phyloP scores from a whole-genome alignment of 2,797 vertebrate species.

The Tenualosa ilisha region DNA sequence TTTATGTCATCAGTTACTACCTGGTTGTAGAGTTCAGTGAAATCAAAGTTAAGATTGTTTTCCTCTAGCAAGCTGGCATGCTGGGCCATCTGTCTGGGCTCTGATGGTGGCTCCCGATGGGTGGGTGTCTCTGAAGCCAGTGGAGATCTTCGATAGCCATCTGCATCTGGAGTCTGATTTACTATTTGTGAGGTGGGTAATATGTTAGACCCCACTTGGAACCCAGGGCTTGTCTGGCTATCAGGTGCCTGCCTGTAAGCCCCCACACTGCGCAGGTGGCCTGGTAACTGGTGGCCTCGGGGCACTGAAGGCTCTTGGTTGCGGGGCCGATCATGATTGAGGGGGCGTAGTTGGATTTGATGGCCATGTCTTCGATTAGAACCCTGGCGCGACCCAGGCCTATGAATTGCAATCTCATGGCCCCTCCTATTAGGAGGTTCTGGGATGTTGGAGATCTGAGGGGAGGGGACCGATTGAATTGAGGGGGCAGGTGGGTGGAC shows the following conservation, averaged over 20 bases:
- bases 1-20: too few relatives aligned
- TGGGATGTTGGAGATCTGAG: neutral
- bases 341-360: slow-evolving; percentile 55
- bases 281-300: slow-evolving; percentile 68
- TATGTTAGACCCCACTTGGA: slow-evolving; percentile 44
- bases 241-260: slow-evolving; percentile 59
- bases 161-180: slow-evolving; percentile 47
- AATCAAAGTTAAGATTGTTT: slow-evolving; percentile 70
- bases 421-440: slow-evolving; percentile 57
- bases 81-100: slow-evolving; percentile 41
- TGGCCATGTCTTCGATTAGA: slow-evolving; percentile 52
- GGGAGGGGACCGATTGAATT: neutral
- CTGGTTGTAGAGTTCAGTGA: slow-evolving; percentile 63
- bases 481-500: slow-evolving; percentile 35
- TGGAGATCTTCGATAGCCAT: neutral
- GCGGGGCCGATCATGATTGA: slow-evolving; percentile 61
- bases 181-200: slow-evolving; percentile 36
- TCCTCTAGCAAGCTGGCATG: slow-evolving; percentile 55
- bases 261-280: slow-evolving; percentile 61
- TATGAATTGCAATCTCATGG: slow-evolving; percentile 75
- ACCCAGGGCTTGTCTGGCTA: neutral
- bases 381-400: slow-evolving; percentile 55
- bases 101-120: slow-evolving; percentile 41
- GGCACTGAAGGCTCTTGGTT: slow-evolving; percentile 54
- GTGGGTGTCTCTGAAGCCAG: slow-evolving; percentile 21